phyloP scores from a whole-genome alignment of 2,797 vertebrate genomes.

The Furcifer pardalis region DNA sequence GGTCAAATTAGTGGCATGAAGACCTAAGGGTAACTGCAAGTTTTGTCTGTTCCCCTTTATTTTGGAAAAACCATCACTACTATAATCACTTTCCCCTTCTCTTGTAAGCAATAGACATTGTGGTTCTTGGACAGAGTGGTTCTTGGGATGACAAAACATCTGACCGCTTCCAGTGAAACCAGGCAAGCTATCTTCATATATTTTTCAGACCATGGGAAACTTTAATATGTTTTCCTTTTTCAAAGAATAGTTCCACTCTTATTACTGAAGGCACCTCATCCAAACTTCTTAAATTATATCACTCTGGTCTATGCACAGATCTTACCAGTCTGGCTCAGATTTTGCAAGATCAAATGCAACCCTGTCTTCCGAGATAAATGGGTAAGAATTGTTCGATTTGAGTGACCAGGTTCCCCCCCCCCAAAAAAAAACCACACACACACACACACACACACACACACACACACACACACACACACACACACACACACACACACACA shows the following conservation, averaged over 20 bases:
- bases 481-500: too few relatives aligned
- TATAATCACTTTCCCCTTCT: neutral
- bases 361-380: neutral
- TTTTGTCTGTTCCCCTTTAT: neutral
- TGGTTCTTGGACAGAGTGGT: constrained; percentile 26
- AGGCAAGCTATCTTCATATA: constrained; percentile 40
- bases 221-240: constrained; percentile 34
- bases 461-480: too few relatives aligned
- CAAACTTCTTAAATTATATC: neutral
- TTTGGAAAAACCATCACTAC: neutral
- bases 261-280: neutral
- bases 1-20: too few relatives aligned
- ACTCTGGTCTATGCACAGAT: constrained; percentile 47
- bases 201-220: constrained; percentile 52
- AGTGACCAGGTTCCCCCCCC: neutral
- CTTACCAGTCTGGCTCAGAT: constrained; percentile 25
- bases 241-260: neutral
- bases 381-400: constrained; percentile 12
- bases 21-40: too few relatives aligned
- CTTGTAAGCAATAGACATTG: constrained; percentile 33
- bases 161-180: constrained; percentile 52
- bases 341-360: constrained; percentile 20
- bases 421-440: too few relatives aligned
- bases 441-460: too few relatives aligned
- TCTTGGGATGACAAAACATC: constrained; percentile 45